Conservation (phyloP, 2,797 vertebrate genomes). For the Myripristis jacobus region DNA sequence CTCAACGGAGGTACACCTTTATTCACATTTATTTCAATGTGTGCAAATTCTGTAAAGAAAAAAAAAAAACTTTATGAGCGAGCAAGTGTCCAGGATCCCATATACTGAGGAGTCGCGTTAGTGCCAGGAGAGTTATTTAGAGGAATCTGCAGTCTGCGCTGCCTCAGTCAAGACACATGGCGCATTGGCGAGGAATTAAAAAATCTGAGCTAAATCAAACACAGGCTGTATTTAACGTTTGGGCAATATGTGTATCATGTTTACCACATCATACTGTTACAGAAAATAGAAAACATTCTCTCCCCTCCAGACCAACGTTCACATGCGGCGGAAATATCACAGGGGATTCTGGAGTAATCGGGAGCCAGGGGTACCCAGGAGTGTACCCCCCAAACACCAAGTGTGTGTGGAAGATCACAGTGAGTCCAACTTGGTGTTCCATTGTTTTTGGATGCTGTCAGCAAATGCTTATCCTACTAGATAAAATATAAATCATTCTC, state of each 20-base stretch:
- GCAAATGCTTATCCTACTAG: background rate
- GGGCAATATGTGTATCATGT: background rate
- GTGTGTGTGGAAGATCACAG: conserved; percentile 98
- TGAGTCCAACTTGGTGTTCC: conserved; percentile 79
- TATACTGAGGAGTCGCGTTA: conserved; percentile 19
- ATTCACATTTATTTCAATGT: background rate
- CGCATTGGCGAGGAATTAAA: conserved; percentile 48
- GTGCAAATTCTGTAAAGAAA: conserved; percentile 2
- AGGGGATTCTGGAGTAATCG: conserved; percentile 93
- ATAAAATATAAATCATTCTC: too few relatives aligned
- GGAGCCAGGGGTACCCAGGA: conserved; percentile 98
- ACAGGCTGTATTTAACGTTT: conserved; percentile 6
- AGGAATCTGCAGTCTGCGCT: conserved; percentile 41
- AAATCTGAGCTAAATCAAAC: conserved; percentile 12
- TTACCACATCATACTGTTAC: conserved; percentile 6
- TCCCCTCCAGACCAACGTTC: conserved; percentile 86
- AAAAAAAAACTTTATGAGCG: conserved; percentile 24
- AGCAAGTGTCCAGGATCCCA: conserved; percentile 29
- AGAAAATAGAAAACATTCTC: conserved; percentile 17
- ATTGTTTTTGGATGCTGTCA: conserved; percentile 5
- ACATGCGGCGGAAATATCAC: conserved; percentile 94
- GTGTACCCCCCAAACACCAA: conserved; percentile 98
- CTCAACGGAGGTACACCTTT: conserved; percentile 84
- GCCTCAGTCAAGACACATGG: conserved; percentile 38
- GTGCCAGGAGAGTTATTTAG: conserved; percentile 33